These are phyloP conservation scores for Montipora capitata DNA, from an alignment of 92 coral and sea anemone genomes.

Conservation along the genomic window DNA sequence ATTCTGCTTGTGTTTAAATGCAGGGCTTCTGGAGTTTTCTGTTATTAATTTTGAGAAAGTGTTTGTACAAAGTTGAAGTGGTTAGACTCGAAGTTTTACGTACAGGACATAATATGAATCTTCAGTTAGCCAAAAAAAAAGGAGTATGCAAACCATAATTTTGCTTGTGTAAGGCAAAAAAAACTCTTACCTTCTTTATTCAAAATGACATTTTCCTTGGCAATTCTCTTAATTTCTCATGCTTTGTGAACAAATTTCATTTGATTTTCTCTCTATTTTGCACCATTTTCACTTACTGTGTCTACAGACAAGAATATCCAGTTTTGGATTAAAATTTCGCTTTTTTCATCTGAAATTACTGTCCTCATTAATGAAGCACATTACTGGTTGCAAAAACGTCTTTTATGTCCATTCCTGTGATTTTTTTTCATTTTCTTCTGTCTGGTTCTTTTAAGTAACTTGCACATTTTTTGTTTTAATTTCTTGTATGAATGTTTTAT, in stretches of 20 bases:
- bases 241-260: not conserved
- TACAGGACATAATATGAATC: too few relatives aligned
- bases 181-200: not conserved
- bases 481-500: conserved; percentile 38
- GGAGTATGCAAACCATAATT: not conserved
- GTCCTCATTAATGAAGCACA: not conserved
- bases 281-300: too few relatives aligned
- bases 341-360: not conserved
- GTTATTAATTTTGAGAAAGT: not conserved
- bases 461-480: conserved; percentile 37
- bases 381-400: not conserved
- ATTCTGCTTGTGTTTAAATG: not conserved
- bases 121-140: too few relatives aligned
- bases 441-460: conserved; percentile 9
- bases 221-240: conserved; percentile 19
- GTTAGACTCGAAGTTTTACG: too few relatives aligned
- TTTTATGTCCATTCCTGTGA: conserved; percentile 26
- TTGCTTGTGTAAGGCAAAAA: not conserved
- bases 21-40: too few relatives aligned
- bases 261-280: not conserved
- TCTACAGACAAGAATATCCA: not conserved
- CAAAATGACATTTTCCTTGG: not conserved
- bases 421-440: conserved; percentile 16
- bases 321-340: not conserved
- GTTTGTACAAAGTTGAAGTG: too few relatives aligned